Conservation (phyloP, 2,888 invertebrate species). For the Bugula neritina region DNA sequence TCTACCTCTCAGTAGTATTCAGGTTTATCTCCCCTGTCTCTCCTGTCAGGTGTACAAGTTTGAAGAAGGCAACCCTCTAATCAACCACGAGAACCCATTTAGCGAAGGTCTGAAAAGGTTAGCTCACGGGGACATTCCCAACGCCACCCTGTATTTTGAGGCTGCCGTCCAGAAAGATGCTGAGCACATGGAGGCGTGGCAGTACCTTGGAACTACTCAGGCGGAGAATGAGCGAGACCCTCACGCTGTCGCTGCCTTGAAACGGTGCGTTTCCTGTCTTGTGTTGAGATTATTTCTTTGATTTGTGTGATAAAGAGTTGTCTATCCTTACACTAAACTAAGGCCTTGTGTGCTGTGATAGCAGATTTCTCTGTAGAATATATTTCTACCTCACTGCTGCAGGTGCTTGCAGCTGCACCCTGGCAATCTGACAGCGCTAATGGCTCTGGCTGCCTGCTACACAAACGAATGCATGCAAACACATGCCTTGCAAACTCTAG, state of each 20-base stretch:
- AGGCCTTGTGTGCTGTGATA: too few relatives aligned
- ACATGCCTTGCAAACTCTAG: slow-evolving; percentile 76
- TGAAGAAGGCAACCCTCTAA: slow-evolving; percentile 78
- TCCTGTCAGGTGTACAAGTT: slow-evolving; percentile 66
- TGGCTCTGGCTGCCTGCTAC: slow-evolving; percentile 86
- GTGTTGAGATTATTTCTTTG: too few relatives aligned
- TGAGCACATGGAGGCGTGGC: slow-evolving; percentile 63
- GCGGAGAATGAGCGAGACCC: slow-evolving; percentile 97
- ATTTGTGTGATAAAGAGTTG: too few relatives aligned
- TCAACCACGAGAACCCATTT: slow-evolving; percentile 63
- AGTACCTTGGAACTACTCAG: slow-evolving; percentile 71
- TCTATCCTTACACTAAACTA: too few relatives aligned
- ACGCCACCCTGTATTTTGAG: slow-evolving; percentile 92
- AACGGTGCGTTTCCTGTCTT: too few relatives aligned
- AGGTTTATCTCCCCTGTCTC: slow-evolving; percentile 11
- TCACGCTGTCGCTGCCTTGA: slow-evolving; percentile 82
- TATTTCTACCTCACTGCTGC: slow-evolving; percentile 27
- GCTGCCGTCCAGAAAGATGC: slow-evolving; percentile 81
- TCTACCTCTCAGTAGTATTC: background rate
- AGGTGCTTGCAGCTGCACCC: slow-evolving; percentile 72
- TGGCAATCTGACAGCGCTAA: slow-evolving; percentile 72
- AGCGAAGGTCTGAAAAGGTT: slow-evolving; percentile 78
- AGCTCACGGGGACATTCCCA: slow-evolving; percentile 81
- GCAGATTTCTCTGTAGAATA: background rate
- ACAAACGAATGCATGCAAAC: slow-evolving; percentile 92